These are phyloP conservation scores for Iphiclides podalirius DNA, from an alignment of 2,888 invertebrate species.

Conservation along the genomic window DNA sequence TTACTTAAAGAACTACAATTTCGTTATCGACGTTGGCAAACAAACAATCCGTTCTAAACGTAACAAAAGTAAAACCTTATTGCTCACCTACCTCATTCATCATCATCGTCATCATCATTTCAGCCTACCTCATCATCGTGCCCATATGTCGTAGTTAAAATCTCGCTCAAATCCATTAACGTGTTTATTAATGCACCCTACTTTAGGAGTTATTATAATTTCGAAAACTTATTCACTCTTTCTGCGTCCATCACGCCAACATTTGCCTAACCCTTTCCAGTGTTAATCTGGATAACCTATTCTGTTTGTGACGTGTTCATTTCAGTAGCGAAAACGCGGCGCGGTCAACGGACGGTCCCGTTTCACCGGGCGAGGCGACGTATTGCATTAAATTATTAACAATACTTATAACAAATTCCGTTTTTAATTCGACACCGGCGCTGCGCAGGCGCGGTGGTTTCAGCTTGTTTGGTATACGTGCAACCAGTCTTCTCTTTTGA, in stretches of 20 bases:
- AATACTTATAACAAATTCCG: constrained; percentile 72
- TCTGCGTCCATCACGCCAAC: constrained; percentile 39
- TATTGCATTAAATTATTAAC: constrained; percentile 72
- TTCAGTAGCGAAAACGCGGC: constrained; percentile 61
- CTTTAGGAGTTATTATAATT: constrained; percentile 29
- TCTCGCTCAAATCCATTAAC: neutral
- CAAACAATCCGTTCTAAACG: too few relatives aligned
- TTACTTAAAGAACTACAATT: too few relatives aligned
- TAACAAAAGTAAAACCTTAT: too few relatives aligned
- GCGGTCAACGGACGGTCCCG: constrained; percentile 48
- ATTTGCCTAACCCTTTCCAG: constrained; percentile 35
- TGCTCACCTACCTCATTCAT: too few relatives aligned
- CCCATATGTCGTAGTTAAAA: neutral
- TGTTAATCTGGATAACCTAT: constrained; percentile 71
- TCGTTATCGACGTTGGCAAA: too few relatives aligned
- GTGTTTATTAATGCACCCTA: constrained; percentile 24
- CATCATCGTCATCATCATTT: too few relatives aligned
- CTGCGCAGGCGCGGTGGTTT: constrained; percentile 45
- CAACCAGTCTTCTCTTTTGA: too few relatives aligned
- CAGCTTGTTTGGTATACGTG: neutral
- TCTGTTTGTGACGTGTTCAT: constrained; percentile 62
- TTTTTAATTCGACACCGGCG: constrained; percentile 69
- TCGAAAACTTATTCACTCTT: constrained; percentile 50
- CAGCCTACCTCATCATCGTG: too few relatives aligned
- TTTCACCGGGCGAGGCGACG: constrained; percentile 35